These are phyloP conservation scores for Astreopora myriophthalma DNA, from an alignment of 64 coral and sea anemone species.

Conservation along the genomic window DNA sequence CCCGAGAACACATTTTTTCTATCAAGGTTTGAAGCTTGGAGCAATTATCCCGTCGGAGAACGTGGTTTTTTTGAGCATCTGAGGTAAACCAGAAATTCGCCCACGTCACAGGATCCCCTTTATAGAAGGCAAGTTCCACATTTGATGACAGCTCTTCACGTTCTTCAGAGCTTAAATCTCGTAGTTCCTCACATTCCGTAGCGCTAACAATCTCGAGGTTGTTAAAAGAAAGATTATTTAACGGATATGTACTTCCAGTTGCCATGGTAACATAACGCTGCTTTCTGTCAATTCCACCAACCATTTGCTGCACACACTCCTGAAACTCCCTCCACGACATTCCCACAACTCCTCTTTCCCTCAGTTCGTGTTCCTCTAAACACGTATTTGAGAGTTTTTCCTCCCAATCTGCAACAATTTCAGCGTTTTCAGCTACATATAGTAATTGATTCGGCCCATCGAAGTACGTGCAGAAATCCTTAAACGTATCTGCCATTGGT, in stretches of 20 bases:
- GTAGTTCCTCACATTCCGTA: conserved; percentile 37
- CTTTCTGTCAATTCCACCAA: background rate
- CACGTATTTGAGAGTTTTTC: conserved; percentile 23
- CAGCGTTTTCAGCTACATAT: conserved; percentile 40
- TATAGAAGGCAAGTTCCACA: conserved; percentile 24
- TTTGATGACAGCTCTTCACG: background rate
- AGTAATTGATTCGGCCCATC: conserved; percentile 50
- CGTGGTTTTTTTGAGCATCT: conserved; percentile 30
- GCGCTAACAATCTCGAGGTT: conserved; percentile 49
- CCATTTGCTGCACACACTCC: conserved; percentile 41
- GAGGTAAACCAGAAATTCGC: conserved; percentile 69
- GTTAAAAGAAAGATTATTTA: conserved; percentile 26
- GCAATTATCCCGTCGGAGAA: conserved; percentile 35
- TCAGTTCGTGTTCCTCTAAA: conserved; percentile 10
- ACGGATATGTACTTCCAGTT: conserved; percentile 16
- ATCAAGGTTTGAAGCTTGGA: background rate
- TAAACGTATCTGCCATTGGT: conserved; percentile 44
- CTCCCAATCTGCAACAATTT: conserved; percentile 34
- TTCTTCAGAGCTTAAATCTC: background rate
- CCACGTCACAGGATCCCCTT: conserved; percentile 59
- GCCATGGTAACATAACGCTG: conserved; percentile 43
- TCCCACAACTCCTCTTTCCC: conserved; percentile 54
- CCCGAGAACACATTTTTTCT: background rate
- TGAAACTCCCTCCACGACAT: conserved; percentile 76
- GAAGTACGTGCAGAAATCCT: conserved; percentile 54